Evolutionary conservation across 2,888 invertebrate genomes (phyloP).

Genomic region (Meganola albula): DNA sequence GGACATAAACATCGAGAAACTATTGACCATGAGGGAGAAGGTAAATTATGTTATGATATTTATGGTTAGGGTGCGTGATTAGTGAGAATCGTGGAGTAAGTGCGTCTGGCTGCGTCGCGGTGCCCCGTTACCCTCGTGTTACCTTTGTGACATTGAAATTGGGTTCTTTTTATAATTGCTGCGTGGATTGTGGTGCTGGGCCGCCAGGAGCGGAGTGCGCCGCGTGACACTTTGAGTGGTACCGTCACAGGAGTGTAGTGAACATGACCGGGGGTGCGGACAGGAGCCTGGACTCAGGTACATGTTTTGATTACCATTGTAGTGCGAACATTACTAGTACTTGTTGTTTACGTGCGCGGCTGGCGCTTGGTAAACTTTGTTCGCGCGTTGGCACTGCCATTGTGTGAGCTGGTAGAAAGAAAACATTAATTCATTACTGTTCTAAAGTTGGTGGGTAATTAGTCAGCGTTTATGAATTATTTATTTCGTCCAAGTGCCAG

Average conservation of each 20-base stretch:
- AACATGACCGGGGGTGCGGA: conserved; percentile 67
- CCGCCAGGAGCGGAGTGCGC: conserved; percentile 53
- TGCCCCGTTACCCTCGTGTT: conserved; percentile 65
- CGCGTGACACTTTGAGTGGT: conserved; percentile 46
- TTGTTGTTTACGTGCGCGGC: conserved; percentile 33
- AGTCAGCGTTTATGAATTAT: no score
- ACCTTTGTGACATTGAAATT: conserved; percentile 74
- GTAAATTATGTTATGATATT: conserved; percentile 71
- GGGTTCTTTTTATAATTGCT: conserved; percentile 77
- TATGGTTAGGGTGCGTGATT: conserved; percentile 57
- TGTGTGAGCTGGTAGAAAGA: no score
- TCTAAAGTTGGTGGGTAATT: no score
- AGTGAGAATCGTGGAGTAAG: conserved; percentile 52
- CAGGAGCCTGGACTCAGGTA: conserved; percentile 64
- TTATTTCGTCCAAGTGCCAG: no score
- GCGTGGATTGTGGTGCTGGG: conserved; percentile 70
- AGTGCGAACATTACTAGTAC: conserved; percentile 37
- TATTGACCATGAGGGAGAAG: conserved; percentile 72
- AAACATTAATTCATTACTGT: no score
- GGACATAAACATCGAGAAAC: conserved; percentile 72
- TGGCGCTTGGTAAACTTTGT: conserved; percentile 27
- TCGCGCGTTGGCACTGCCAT: no score
- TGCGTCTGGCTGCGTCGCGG: conserved; percentile 47
- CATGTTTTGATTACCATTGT: conserved; percentile 52
- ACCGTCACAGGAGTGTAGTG: conserved; percentile 32